phyloP scores from a whole-genome alignment of 2,113 vertebrate genomes.

The Sturnira hondurensis region DNA sequence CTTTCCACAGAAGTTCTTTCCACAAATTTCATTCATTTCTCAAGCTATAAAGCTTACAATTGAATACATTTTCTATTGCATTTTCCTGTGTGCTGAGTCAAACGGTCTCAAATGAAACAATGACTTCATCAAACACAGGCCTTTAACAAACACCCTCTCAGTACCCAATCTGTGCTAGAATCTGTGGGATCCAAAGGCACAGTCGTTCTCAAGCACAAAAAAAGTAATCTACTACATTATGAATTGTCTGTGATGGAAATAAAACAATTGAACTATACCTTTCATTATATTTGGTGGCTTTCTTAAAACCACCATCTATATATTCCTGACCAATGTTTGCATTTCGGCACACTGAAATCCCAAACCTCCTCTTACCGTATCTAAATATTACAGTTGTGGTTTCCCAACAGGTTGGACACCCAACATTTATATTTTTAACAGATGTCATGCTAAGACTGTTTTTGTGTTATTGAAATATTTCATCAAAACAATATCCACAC shows the following conservation, averaged over 20 bases:
- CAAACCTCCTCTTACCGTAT: neutral
- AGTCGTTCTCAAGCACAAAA: neutral
- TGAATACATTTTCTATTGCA: slow-evolving; percentile 57
- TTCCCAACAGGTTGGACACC: neutral
- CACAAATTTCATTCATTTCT: slow-evolving; percentile 66
- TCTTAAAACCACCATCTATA: neutral
- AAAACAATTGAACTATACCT: neutral
- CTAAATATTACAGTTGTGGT: neutral
- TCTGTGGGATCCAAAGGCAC: neutral
- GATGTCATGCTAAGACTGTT: neutral
- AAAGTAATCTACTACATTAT: slow-evolving; percentile 6
- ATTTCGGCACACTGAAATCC: neutral
- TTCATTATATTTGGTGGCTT: neutral
- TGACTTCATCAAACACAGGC: slow-evolving; percentile 54
- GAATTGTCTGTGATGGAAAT: neutral
- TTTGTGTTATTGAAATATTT: neutral
- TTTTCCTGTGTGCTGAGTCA: slow-evolving; percentile 57
- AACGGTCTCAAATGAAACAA: slow-evolving; percentile 55
- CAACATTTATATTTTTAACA: neutral
- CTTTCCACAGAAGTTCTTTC: slow-evolving; percentile 49
- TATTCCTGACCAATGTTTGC: neutral
- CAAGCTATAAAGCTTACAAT: slow-evolving; percentile 44
- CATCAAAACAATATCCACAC: neutral
- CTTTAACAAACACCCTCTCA: slow-evolving; percentile 11
- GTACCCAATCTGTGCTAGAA: neutral